Evolutionary conservation across 2,113 vertebrate genomes (phyloP), one percentile per base, ranked within the genome.

Genomic region (Toxostoma redivivum): DNA sequence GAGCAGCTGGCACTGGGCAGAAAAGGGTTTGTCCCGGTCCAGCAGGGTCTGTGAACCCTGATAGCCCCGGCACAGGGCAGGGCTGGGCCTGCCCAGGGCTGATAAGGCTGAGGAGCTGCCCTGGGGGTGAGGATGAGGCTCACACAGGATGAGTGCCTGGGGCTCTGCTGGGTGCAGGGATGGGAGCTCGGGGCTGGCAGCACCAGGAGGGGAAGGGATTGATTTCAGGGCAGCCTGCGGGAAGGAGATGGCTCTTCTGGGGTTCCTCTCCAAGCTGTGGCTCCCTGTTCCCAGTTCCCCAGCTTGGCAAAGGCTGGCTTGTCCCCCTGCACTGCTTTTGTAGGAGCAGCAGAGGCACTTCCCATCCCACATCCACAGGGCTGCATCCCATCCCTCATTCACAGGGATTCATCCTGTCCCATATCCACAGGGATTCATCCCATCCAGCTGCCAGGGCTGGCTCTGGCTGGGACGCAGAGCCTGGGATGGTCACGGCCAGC

Each of bases 141-240:
- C 47, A 5, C 7, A 1, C 37, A 0, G 2, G 4, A n/a, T n/a
- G 13, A 12, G 31, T 1, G 22, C 6, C 50, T 11, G 31, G 51
- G 61, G 51, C 38, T 12, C 17, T 12, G 6, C 35, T 33, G 65
- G 64, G 13, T 2, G 1, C 2, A 4, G 44, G 0, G 22, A 12
- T 3, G 64, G 33, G 6, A 89, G 23, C 57, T 19, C 2, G 0
- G 54, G 58, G 67, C 35, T 19, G 2, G 37, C 56, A 33, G 81
- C 60, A 24, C 28, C 5, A 56, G 45, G 11, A 86, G 66, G 66
- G 72, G 61, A 64, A 81, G 57, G 77, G 78, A 72, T 57, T 42
- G 92, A 83, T 86, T 87, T 53, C 51, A 11, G 5, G 22, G 62
- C 8, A 4, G 71, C 13, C 17, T 3, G 5, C 3, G 58, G 76